Evolutionary conservation across 2,113 vertebrate species (phyloP), one percentile per base, ranked within the genome.

Genomic region (human): DNA sequence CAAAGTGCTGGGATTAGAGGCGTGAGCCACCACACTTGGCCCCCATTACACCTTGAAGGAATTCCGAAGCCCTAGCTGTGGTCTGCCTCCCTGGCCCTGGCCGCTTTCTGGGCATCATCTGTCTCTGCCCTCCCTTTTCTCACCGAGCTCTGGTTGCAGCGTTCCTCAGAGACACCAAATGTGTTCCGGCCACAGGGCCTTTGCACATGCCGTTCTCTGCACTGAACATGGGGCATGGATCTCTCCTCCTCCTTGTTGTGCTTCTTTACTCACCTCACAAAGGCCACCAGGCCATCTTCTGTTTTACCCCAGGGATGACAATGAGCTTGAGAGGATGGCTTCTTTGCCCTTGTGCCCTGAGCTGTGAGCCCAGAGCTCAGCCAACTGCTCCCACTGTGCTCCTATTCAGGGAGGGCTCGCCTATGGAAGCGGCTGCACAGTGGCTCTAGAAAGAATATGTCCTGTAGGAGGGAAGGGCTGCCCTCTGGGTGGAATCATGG

Each of bases 211-310:
- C 43, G 6, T n/a, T 48, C 79, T 45, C 23, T 6, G 7, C 27
- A 6, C 6, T 70, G 59, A 13, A 40, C 12, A 8, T 7, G 55
- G 25, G 55, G 16, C 35, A 16, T 8, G 1, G 32, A 97, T 3
- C 97, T 99, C 23, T 95, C 97, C 45, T 98, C 98, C 90, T 99
- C 99, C 98, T 99, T 99, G 0, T 93, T 98, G 9, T 99, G 99
- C 78, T 98, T 99, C 98, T 99, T 99, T 40, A 94, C 87, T 96
- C 30, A 92, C 98, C 23, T 80, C 23, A 70, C 0, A 0, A 20
- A 0, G 98, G 98, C 16, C 86, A 95, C 64, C 98, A 99, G 96
- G 99, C 98, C 0, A 83, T 99, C 50, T 96, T 99, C 57, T 95
- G 99, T 87, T 98, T 98, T 95, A 99, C 98, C 0, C 80, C 64